Conservation (phyloP, 2,888 invertebrate genomes). For the Sphecodes monilicornis region DNA sequence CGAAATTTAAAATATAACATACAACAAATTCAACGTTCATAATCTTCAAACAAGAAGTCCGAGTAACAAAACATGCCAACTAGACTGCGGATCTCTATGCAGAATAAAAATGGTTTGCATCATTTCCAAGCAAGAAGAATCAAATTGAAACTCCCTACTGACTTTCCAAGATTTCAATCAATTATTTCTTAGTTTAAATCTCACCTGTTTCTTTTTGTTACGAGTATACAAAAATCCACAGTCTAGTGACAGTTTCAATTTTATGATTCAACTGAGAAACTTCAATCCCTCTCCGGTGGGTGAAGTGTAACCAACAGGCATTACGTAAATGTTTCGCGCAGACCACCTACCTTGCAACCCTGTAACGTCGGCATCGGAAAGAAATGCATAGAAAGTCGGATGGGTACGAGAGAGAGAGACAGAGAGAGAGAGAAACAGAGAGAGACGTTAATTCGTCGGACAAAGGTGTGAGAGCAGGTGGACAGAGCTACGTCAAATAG, state of each 20-base stretch:
- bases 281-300: not conserved
- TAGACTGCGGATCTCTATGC: not conserved
- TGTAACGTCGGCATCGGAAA: constrained; percentile 29
- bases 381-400: constrained; percentile 35
- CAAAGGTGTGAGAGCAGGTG: not conserved
- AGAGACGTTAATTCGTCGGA: not conserved
- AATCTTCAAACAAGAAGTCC: not conserved
- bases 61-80: not conserved
- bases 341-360: constrained; percentile 56
- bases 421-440: too few species aligned
- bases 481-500: not conserved
- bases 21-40: too few species aligned
- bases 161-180: not conserved
- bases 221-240: not conserved
- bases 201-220: too few species aligned
- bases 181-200: too few species aligned
- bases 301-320: not conserved
- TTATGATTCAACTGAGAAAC: not conserved
- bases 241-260: not conserved
- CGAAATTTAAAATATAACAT: too few species aligned
- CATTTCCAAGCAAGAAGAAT: not conserved
- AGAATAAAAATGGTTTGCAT: not conserved
- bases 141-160: not conserved
- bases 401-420: not conserved
- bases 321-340: not conserved